These are phyloP conservation scores for Scelioninae gen. 1 DNA, from an alignment of 2,888 invertebrate species.

Conservation along the genomic window DNA sequence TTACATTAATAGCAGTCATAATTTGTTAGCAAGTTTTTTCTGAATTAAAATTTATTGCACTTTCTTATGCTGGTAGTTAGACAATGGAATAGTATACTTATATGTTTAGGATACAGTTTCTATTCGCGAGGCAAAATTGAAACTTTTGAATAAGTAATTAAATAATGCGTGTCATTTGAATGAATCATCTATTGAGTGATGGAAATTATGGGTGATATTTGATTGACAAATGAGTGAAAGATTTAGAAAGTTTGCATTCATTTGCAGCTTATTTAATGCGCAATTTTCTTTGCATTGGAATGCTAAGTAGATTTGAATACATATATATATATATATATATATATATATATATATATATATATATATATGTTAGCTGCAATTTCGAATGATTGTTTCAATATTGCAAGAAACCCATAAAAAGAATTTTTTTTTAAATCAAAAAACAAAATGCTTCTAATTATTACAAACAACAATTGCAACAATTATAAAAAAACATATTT, in stretches of 20 bases:
- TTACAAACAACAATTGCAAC: no score
- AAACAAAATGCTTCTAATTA: no score
- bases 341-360: no score
- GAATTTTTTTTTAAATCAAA: no score
- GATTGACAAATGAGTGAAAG: conserved; percentile 63
- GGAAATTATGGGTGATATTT: conserved; percentile 38
- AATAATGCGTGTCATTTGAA: conserved; percentile 45
- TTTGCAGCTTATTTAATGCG: conserved; percentile 39
- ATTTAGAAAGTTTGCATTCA: conserved; percentile 65
- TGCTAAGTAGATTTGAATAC: conserved; percentile 50
- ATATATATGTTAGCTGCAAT: no score
- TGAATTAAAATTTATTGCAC: no score
- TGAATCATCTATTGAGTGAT: conserved; percentile 38
- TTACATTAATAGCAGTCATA: no score
- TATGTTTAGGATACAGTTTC: conserved; percentile 33
- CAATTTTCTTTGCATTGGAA: conserved; percentile 59
- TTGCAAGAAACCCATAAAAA: no score
- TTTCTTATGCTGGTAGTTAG: background rate
- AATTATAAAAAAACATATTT: no score
- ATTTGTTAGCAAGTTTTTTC: no score
- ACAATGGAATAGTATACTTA: conserved; percentile 4
- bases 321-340: no score
- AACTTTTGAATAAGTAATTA: conserved; percentile 51
- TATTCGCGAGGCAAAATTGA: conserved; percentile 23
- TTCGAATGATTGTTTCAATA: no score